Base-by-base conservation (phyloP, 2,113 vertebrate genomes). In the Mastomys coucha region DNA sequence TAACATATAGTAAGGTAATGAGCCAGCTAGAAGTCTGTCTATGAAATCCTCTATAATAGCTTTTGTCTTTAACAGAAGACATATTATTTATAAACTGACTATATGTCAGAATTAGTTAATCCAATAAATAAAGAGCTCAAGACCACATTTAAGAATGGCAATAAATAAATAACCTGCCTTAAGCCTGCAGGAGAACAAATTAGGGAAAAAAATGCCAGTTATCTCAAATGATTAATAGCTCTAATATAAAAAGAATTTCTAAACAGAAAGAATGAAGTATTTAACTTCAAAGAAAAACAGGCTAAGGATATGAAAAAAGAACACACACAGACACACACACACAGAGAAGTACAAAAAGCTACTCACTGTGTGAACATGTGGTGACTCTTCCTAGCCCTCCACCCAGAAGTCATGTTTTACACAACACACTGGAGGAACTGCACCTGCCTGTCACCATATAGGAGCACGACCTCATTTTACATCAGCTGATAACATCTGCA, bases 111-210 rank as follows among this genome's bases (percentile, higher is more conserved):
- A 81, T 19, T 67, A 14, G 88, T 88, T 73, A 75, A 56, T 78
- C 14, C 58, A 94, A 92, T 42, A 67, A 88, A 63, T 42, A 93
- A 90, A 36, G 24, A 70, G 0, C 31, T 94, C 76, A 70, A 91
- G 91, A 70, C 77, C n/a, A 31, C 7, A 12, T 75, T 73, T 73
- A 67, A 91, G n/a, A 4, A 49, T 70, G 5, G 2, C 19, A 39
- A 96, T 73, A 93, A 87, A 69, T 82, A 76, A 96, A 45, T 45
- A 78, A 67, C 70, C 31, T n/a, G 12, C 45, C 10, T 39, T 75
- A 70, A 77, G 73, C 58, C 82, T 58, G 82, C 36, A 77, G 65
- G 73, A 88, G 22, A 22, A 45, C 2, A 75, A 53, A 82, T 19
- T 28, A 26, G 26, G 73, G 75, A 65, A 13, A 72, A 85, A n/a